Evolutionary conservation across 2,113 vertebrate species (phyloP), one percentile per base, ranked within the genome.

Genomic region (Nibea albiflora): DNA sequence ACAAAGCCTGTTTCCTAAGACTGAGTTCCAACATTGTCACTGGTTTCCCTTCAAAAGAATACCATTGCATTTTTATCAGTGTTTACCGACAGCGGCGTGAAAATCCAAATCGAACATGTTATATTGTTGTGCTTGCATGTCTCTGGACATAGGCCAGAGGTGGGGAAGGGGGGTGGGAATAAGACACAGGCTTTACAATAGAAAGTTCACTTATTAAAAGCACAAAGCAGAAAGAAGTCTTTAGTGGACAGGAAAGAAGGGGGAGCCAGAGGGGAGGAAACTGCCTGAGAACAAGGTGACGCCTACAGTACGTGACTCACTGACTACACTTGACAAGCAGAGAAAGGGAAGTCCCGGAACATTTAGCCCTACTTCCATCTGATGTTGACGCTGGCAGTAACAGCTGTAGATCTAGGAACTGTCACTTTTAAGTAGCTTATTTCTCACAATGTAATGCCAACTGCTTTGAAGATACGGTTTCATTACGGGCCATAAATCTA

Each of bases 171-270:
- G 22, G 58, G 14, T 28, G 68, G 56, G 28, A 65, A 39, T 58
- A 19, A 70, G 26, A 53, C 10, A 52, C 10, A 52, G 28, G 15
- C 9, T 74, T 70, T 68, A 90, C 79, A 86, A 85, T 74, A 31
- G 84, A 85, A 75, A 79, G 84, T 82, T 31, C 44, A 52, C 47
- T 81, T 78, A 79, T 80, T 75, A 73, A 42, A 78, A 68, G 57
- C 52, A 81, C 73, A 81, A 76, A 86, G 75, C 56, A 78, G 50
- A 78, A 16, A 79, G 39, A 57, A 63, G 22, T 22, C 19, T 64
- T 53, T 77, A 83, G 53, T 78, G 86, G 83, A 89, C 90, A 90
- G 94, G 92, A 94, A 93, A 69, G 28, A 47, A 73, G 73, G 74
- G 60, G 71, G 76, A 81, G 76, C 4, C n/a, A 2, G 24, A 28